Evolutionary conservation across 2,888 invertebrate species (phyloP), one percentile per base, ranked within the genome.

Genomic region (Trilocha varians): DNA sequence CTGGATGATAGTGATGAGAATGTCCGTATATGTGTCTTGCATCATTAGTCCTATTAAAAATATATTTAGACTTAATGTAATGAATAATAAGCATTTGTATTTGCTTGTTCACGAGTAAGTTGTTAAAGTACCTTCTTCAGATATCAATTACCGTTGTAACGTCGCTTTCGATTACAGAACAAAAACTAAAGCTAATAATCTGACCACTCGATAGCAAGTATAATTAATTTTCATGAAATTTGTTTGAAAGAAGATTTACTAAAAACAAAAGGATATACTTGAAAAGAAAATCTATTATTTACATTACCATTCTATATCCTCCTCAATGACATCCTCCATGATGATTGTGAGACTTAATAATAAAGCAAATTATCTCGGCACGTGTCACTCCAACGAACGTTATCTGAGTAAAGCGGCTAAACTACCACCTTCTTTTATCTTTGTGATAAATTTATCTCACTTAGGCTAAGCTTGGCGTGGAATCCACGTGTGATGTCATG

Each of bases 301-400:
- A 36, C 50, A 70, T 49, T 56, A 78, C 78, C 70, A 68, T 49
- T 71, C 66, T 25, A 53, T 47, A 38, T 60, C 65, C 53, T 77
- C 77, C 44, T 64, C 50, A 36, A 72, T 72, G 36, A 68, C 54
- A 44, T 75, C 59, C 17, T 78, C 74, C 73, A 74, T 78, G 41
- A 43, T 49, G 44, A 46, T 40, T 43, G 42, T 44, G 44, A 43
- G 49, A 43, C 54, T 44, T 42, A 42, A 50, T 36, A 44, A 45
- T 25, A 48, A 45, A 46, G 39, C 36, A 39, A 47, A 34, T 44
- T 53, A 55, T 40, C 16, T 33, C 33, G 17, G 13, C 36, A 37
- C 36, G 13, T 16, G 18, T 18, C 33, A 43, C 45, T 48, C 48
- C 53, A 54, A 39, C 53, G 45, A 48, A 37, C 45, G 16, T 45